Percentiles rank a stretch among this genome's conserved stretches.
Evolutionary conservation across 2,888 invertebrate genomes (phyloP).

Genomic region (Napeogenes sylphis): DNA sequence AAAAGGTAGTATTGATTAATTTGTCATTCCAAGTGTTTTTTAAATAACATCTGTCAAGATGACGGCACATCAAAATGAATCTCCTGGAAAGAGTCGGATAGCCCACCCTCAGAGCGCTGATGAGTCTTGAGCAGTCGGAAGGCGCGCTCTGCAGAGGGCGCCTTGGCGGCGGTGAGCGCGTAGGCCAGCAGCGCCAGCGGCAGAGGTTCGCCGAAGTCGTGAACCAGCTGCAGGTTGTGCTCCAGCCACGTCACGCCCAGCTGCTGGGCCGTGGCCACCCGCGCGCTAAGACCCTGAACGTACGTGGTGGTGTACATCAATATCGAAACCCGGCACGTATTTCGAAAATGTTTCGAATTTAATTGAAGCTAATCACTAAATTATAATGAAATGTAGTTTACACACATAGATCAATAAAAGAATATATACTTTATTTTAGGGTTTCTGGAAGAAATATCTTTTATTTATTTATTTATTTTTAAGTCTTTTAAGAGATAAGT

Average conservation of each 20-base stretch:
- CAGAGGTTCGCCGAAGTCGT: slow-evolving; percentile 85
- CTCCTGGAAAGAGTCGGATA: not conserved
- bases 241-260: slow-evolving; percentile 89
- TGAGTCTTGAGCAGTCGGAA: slow-evolving; percentile 83
- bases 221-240: slow-evolving; percentile 85
- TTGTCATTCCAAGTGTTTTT: too few relatives aligned
- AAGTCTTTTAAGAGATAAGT: too few relatives aligned
- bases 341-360: not conserved
- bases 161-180: slow-evolving; percentile 88
- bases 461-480: too few relatives aligned
- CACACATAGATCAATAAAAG: too few relatives aligned
- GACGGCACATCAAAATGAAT: not conserved
- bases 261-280: slow-evolving; percentile 85
- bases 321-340: too few relatives aligned
- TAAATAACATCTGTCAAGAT: not conserved
- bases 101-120: slow-evolving; percentile 81
- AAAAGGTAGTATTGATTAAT: too few relatives aligned
- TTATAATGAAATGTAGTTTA: not conserved
- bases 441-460: too few relatives aligned
- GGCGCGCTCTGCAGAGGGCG: slow-evolving; percentile 91
- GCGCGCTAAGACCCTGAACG: slow-evolving; percentile 81
- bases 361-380: too few relatives aligned
- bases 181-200: slow-evolving; percentile 93
- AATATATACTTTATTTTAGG: too few relatives aligned
- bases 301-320: not conserved